These are phyloP conservation scores for Centropus unirufus DNA, from an alignment of 2,113 vertebrate genomes.

Conservation along the genomic window DNA sequence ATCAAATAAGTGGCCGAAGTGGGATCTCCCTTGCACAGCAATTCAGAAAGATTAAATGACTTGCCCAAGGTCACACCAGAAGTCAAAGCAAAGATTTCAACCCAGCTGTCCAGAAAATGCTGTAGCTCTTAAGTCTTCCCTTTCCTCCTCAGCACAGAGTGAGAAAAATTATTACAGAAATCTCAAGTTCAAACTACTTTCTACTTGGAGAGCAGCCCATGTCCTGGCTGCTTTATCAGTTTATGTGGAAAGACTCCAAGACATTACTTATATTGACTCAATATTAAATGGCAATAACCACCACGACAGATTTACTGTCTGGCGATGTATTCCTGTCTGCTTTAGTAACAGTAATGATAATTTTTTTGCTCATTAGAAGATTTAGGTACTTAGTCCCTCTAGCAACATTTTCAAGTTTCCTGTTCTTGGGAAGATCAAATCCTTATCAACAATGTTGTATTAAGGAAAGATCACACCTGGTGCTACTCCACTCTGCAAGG, in stretches of 20 bases:
- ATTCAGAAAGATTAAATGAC: not conserved
- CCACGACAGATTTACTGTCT: constrained; percentile 58
- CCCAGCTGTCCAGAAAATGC: not conserved
- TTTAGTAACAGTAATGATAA: not conserved
- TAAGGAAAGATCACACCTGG: not conserved
- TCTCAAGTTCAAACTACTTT: constrained; percentile 48
- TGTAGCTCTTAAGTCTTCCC: not conserved
- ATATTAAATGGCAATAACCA: constrained; percentile 68
- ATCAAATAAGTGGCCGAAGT: not conserved
- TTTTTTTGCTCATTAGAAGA: constrained; percentile 45
- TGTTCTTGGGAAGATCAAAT: constrained; percentile 25
- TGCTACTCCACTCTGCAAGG: accelerated
- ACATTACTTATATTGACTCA: constrained; percentile 70
- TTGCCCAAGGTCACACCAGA: not conserved
- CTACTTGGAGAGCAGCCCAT: constrained; percentile 58
- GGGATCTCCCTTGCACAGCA: not conserved
- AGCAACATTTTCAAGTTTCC: constrained; percentile 5
- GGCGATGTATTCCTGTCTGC: constrained; percentile 24
- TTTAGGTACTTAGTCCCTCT: not conserved
- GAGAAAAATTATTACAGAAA: constrained; percentile 44
- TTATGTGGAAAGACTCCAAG: constrained; percentile 63
- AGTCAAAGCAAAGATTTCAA: not conserved
- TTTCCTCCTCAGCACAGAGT: not conserved
- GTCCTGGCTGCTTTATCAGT: constrained; percentile 54
- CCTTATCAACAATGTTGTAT: not conserved